These are phyloP conservation scores for Poecile montanus DNA, from an alignment of 2,797 vertebrate genomes.

Conservation along the genomic window DNA sequence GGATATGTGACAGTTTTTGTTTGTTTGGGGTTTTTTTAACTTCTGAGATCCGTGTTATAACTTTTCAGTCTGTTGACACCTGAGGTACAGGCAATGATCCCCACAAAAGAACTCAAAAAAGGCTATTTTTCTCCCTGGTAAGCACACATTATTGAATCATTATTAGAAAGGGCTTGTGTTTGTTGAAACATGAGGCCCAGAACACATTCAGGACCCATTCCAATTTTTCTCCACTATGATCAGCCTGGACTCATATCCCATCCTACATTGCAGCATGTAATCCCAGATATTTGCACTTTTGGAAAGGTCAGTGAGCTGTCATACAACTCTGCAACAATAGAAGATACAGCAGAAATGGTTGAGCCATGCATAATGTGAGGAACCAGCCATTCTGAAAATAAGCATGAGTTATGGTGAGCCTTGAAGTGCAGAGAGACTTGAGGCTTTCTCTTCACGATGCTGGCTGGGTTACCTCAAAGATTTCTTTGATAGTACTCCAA, in stretches of 20 bases:
- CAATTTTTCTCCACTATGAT: neutral
- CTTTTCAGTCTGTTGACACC: neutral
- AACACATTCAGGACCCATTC: neutral
- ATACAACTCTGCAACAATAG: neutral
- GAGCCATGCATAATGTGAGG: neutral
- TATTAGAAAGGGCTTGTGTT: neutral
- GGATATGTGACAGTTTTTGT: neutral
- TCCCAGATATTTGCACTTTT: neutral
- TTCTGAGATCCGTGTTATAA: neutral
- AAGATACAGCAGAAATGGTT: neutral
- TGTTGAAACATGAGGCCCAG: neutral
- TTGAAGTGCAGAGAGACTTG: constrained; percentile 37
- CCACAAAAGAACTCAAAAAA: neutral
- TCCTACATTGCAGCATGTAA: neutral
- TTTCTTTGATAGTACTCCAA: constrained; percentile 63
- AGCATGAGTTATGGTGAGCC: constrained; percentile 6
- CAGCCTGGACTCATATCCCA: neutral
- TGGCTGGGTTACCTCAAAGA: constrained; percentile 55
- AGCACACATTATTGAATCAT: neutral
- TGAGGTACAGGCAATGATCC: neutral
- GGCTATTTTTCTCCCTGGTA: neutral
- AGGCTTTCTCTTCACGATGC: constrained; percentile 40
- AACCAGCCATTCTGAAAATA: constrained; percentile 24
- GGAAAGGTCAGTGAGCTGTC: neutral
- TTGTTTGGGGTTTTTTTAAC: neutral